Base-by-base conservation (phyloP, 2,113 vertebrate genomes). In the Benitochromis conjunctus region DNA sequence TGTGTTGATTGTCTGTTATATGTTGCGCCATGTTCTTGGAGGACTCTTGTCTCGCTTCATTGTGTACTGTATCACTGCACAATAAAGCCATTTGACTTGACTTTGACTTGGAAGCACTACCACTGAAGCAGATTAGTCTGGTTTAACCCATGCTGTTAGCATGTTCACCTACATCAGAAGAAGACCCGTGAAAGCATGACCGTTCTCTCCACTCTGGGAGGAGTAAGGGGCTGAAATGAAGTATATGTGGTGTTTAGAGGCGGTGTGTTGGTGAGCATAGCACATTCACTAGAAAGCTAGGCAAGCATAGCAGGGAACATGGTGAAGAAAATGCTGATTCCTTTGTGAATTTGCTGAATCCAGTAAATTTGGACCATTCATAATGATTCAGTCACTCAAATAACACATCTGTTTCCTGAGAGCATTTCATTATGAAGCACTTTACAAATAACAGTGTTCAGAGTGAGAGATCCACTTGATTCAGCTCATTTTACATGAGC, bases 261-360 rank as follows among this genome's bases (percentile, higher is more conserved):
- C 24, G 31, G 31, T 54, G 56, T 1, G 54, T 29, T 84, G 46
- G 7, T 9, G 10, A 21, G 31, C 78, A 86, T 10, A 10, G 21
- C 66, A 46, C 36, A 26, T 86, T 93, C 81, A 79, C 41, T 16
- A 26, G 58, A 77, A 91, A 90, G 64, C 74, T 90, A n/a, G 54
- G 85, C 74, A 79, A 66, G 34, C 86, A 10, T 76, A 79, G 9
- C 69, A 46, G 7, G 64, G 7, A 36, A 53, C 58, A 82, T 69
- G 19, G 79, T 31, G 24, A 66, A 29, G 36, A 29, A 60, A 82
- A 54, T 46, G n/a, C 43, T 41, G 31, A 53, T 74, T 34, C 41
- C 7, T 79, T 84, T 66, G 26, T 57, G 53, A 60, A 36, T 78
- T 79, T 54, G 19, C 29, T 79, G 24, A 46, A 66, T 21, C 41